These are phyloP conservation scores for Achatina immaculata DNA, from an alignment of 1,140 invertebrate genomes.

Conservation along the genomic window DNA sequence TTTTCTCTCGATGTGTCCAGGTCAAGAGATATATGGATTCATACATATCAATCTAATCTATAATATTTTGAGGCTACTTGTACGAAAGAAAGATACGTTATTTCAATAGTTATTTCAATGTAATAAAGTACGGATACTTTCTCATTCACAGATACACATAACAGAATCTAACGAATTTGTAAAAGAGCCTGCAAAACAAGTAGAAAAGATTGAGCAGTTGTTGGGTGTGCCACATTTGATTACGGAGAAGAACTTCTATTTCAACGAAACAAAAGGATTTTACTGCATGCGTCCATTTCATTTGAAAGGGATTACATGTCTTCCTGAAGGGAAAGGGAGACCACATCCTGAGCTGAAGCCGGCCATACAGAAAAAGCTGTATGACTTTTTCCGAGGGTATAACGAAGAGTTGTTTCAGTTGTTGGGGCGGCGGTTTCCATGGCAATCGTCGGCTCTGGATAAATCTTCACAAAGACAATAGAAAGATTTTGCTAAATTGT, in stretches of 20 bases:
- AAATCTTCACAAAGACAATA: too few relatives aligned
- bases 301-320: constrained; percentile 73
- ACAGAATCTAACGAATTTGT: constrained; percentile 65
- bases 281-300: constrained; percentile 70
- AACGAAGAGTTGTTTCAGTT: constrained; percentile 74
- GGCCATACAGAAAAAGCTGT: constrained; percentile 80
- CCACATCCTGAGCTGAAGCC: constrained; percentile 87
- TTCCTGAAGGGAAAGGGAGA: constrained; percentile 92
- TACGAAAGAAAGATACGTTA: too few relatives aligned
- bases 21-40: too few relatives aligned
- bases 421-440: constrained; percentile 62
- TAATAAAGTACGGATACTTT: too few relatives aligned
- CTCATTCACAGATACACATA: constrained; percentile 63
- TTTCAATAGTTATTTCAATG: too few relatives aligned
- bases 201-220: constrained; percentile 64
- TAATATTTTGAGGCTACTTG: too few relatives aligned
- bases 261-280: constrained; percentile 71
- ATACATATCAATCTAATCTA: too few relatives aligned
- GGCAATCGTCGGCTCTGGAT: constrained; percentile 45
- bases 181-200: constrained; percentile 59
- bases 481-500: too few relatives aligned
- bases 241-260: constrained; percentile 64
- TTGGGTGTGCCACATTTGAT: constrained; percentile 59
- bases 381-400: constrained; percentile 90
- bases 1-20: too few relatives aligned